phyloP scores from a whole-genome alignment of 2,888 invertebrate species.

The Morinoia aosen region DNA sequence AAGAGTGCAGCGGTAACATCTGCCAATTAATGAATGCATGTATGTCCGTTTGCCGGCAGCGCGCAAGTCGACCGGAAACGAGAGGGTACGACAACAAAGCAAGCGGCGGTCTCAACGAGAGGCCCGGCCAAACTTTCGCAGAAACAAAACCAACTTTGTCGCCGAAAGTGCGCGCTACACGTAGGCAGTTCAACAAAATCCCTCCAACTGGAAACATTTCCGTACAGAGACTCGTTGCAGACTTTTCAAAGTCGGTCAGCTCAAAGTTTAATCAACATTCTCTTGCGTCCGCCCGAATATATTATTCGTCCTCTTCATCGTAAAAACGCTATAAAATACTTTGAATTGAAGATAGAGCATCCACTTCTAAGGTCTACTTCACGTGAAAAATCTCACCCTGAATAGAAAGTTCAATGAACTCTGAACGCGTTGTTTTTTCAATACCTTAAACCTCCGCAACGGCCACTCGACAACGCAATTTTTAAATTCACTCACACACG shows the following conservation, averaged over 20 bases:
- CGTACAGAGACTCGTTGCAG: background rate
- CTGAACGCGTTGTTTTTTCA: background rate
- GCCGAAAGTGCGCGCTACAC: background rate
- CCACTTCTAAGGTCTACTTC: background rate
- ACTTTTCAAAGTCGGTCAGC: background rate
- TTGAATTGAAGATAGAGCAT: background rate
- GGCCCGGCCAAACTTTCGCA: background rate
- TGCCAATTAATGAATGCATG: background rate
- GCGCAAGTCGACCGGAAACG: background rate
- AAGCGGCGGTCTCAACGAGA: background rate
- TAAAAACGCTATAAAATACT: background rate
- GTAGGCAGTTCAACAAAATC: slow-evolving; percentile 8
- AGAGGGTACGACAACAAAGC: background rate
- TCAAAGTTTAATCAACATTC: background rate
- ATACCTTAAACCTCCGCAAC: background rate
- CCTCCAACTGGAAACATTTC: background rate
- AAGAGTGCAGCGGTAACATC: background rate
- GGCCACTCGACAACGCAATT: background rate
- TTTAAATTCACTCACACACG: background rate
- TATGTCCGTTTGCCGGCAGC: background rate
- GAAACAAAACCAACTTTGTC: slow-evolving; percentile 21
- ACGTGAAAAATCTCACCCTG: background rate
- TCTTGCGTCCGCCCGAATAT: background rate
- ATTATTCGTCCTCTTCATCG: background rate
- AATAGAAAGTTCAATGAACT: background rate